Evolutionary conservation across 2,888 invertebrate species (phyloP), one percentile per base, ranked within the genome.

Genomic region (Microdon myrmicae): DNA sequence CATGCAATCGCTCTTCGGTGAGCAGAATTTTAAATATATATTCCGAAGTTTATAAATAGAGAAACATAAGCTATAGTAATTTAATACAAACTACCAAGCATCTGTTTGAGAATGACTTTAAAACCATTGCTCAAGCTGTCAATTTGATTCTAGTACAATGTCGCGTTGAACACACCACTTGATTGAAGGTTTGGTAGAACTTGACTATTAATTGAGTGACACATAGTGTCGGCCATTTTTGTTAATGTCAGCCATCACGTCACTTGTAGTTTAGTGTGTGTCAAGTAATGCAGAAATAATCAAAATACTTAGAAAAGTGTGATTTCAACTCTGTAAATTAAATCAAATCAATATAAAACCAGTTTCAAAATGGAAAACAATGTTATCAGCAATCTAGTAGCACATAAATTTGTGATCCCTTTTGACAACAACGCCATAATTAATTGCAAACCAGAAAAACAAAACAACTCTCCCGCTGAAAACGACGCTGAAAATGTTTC

Each of bases 171-270:
- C n/a, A n/a, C n/a, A n/a, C n/a, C n/a, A n/a, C n/a, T n/a, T n/a
- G n/a, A n/a, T n/a, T n/a, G n/a, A n/a, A n/a, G n/a, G n/a, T n/a
- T n/a, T n/a, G n/a, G n/a, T n/a, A n/a, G n/a, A n/a, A n/a, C n/a
- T n/a, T n/a, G n/a, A n/a, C n/a, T n/a, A n/a, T n/a, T n/a, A n/a
- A n/a, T n/a, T n/a, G n/a, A n/a, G n/a, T n/a, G n/a, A n/a, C n/a
- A n/a, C n/a, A n/a, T n/a, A n/a, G n/a, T n/a, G 59, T 35, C 70
- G 67, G 70, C 70, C 70, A 70, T 70, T 68, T 70, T 70, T 68
- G 56, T 69, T 67, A 67, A 69, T 68, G 68, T 68, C 68, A 70
- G 68, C 68, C 68, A 68, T 68, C 68, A 68, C 68, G 67, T 68
- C 67, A 68, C 64, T 68, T 58, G 64, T 68, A 68, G 55, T 64